Evolutionary conservation across 2,113 vertebrate species (phyloP), one percentile per base, ranked within the genome.

Genomic region (Antigone vipio): DNA sequence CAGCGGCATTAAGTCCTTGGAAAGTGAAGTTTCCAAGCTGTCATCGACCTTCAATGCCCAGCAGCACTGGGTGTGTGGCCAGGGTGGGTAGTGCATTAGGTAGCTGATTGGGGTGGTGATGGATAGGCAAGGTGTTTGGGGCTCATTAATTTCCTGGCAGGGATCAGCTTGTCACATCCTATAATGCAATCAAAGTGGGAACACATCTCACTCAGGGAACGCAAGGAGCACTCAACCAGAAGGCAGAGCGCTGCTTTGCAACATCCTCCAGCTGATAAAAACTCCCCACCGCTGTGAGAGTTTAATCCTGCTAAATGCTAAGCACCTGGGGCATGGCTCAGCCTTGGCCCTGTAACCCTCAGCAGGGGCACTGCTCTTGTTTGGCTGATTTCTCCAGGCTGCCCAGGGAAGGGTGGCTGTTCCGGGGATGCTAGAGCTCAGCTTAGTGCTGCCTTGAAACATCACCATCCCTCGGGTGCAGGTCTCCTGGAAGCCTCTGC

Each of bases 71-170:
- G 3, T 85, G 60, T 53, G 27, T 32, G 58, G 73, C 76, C 53
- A 18, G 73, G 49, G 23, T 56, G 69, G 45, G 76, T 7, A 78
- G 22, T 0, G 11, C 0, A 0, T 35, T 59, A 42, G 77, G 74
- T 4, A 49, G 77, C 78, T 92, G 77, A 71, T 88, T 94, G 81
- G 69, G 82, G 50, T 76, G 82, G 59, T 94, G 85, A 96, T 92
- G 92, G 93, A 93, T 83, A 50, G 76, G 71, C 35, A 73, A 74
- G 82, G 64, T 91, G 75, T 90, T 83, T 24, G 24, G 40, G 85
- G 30, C 79, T 94, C 88, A 78, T 84, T 91, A 93, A 94, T 95
- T 95, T 94, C 79, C 64, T 71, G 71, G 88, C 63, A 94, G 86
- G 83, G 56, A 73, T 71, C 16, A 3, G 73, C 82, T 86, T 85